Evolutionary conservation across 2,797 vertebrate species (phyloP), one percentile per base, ranked within the genome.

Genomic region (Ataeniobius toweri): DNA sequence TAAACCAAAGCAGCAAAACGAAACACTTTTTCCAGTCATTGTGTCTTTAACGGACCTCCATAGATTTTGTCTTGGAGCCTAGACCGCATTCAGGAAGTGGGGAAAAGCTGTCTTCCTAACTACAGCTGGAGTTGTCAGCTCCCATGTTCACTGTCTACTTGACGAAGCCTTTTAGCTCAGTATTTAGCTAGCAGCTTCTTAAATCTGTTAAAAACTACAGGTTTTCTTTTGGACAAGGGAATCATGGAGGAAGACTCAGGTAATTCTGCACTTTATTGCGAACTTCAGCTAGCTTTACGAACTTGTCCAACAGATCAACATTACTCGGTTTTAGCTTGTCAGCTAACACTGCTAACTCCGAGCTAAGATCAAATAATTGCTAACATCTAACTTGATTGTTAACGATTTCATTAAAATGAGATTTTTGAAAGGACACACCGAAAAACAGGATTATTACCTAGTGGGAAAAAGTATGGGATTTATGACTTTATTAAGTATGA

Each of bases 211-310:
- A 10, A 0, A 61, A 0, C 0, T 3, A 0, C 53, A 0, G 26
- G 31, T 44, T 13, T 39, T 55, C 6, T 8, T 3, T 39, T 46
- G 16, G 10, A 65, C 14, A 71, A 0, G 9, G 51, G 12, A 20
- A 56, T 44, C 1, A 94, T 94, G 94, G 94, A 94, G 75, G 76
- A 65, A 28, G 90, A 94, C 77, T 80, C 92, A 84, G 94, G 94
- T 94, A 91, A 90, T 77, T 10, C 0, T 8, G 22, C 69, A 58
- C 10, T 85, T 63, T 59, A 51, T 31, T 0, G 36, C 5, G n/a
- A 71, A 56, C 14, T 6, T 70, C 48, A 14, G 31, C 26, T 46
- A 61, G 13, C 39, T 73, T 59, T 31, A 65, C n/a, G 3, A 78
- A 18, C 26, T 28, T 46, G 13, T 20, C 28, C 28, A 36, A 36